Conservation (phyloP, 2,888 invertebrate genomes). For the Tenthredo mesomela region DNA sequence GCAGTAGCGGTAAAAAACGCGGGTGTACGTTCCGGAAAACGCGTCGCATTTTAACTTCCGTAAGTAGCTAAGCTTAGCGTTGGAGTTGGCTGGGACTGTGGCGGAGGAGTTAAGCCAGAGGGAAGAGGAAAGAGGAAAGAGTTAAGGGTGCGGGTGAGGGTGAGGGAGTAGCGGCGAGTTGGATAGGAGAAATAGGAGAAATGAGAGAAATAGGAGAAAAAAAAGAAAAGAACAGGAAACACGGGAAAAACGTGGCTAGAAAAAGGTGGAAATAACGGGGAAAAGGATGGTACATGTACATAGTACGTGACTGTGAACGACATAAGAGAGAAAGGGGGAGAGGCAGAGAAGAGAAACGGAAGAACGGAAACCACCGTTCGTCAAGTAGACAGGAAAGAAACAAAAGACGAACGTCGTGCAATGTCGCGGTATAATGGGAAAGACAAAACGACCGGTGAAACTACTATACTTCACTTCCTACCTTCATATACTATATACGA, state of each 20-base stretch:
- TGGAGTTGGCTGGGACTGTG: conserved; percentile 27
- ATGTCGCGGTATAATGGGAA: conserved; percentile 45
- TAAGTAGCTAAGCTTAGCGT: conserved; percentile 46
- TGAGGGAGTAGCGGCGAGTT: not conserved
- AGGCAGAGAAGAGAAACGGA: not conserved
- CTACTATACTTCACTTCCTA: not conserved
- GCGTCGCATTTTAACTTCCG: conserved; percentile 50
- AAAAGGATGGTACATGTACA: conserved; percentile 1
- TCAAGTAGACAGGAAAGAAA: conserved; percentile 44
- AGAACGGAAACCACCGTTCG: conserved; percentile 42
- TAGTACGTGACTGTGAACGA: conserved; percentile 4
- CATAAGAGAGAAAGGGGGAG: not conserved
- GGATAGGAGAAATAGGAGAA: not conserved
- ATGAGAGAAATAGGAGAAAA: not conserved
- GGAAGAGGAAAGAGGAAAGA: not conserved
- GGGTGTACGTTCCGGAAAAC: conserved; percentile 32
- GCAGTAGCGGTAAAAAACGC: conserved; percentile 5
- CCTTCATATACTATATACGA: conserved; percentile 11
- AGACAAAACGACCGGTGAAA: conserved; percentile 28
- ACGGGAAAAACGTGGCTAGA: not conserved
- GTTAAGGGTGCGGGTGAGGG: not conserved
- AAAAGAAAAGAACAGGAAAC: not conserved
- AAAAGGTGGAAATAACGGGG: not conserved
- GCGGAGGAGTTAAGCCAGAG: not conserved
- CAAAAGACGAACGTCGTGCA: conserved; percentile 35